phyloP scores from a whole-genome alignment of 2,797 vertebrate species.

The Scleropages formosus region DNA sequence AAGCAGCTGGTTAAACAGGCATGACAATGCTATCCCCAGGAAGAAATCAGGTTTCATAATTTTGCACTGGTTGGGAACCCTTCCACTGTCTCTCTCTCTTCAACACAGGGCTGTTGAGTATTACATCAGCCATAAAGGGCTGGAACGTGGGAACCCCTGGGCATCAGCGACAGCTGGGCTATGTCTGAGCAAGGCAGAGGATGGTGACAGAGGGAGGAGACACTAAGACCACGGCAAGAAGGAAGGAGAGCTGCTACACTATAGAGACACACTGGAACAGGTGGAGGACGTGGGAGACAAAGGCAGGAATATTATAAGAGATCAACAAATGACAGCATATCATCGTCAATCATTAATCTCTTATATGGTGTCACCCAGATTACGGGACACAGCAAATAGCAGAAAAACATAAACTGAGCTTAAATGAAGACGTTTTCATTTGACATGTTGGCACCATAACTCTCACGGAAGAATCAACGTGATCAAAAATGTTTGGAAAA shows the following conservation, averaged over 20 bases:
- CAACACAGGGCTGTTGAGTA: neutral
- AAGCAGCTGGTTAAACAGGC: neutral
- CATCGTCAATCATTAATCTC: neutral
- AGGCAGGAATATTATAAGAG: conserved; percentile 44
- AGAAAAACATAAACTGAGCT: too few relatives aligned
- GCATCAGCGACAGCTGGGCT: conserved; percentile 22
- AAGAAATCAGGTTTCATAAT: neutral
- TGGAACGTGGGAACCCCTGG: conserved; percentile 28
- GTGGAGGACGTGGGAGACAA: conserved; percentile 58
- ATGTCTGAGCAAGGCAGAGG: conserved; percentile 35
- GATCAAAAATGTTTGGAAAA: too few relatives aligned
- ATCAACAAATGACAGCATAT: conserved; percentile 33
- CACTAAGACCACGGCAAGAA: conserved; percentile 47
- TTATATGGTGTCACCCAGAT: too few relatives aligned
- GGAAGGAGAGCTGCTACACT: conserved; percentile 56
- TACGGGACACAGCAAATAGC: too few relatives aligned
- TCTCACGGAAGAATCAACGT: too few relatives aligned
- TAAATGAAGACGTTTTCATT: too few relatives aligned
- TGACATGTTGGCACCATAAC: too few relatives aligned
- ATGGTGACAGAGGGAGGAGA: conserved; percentile 20
- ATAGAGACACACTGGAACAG: conserved; percentile 52
- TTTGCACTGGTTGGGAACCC: neutral
- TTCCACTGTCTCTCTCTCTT: neutral
- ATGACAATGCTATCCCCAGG: neutral
- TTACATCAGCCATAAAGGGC: conserved; percentile 25